These are phyloP conservation scores for Trematocara nigrifrons DNA, from an alignment of 2,113 vertebrate genomes.

Conservation along the genomic window DNA sequence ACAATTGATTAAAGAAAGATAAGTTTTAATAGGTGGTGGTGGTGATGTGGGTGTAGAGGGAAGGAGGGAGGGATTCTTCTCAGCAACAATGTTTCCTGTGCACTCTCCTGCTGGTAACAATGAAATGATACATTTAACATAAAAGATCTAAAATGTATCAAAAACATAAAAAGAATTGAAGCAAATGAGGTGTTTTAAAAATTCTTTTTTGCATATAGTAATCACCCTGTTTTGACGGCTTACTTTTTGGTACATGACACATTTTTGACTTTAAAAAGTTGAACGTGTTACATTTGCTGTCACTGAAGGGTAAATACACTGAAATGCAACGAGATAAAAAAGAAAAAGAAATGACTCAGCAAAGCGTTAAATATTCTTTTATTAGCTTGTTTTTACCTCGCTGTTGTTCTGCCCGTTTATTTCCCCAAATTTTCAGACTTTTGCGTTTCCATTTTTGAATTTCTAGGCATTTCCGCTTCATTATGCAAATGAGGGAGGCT, in stretches of 20 bases:
- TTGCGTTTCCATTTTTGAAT: background rate
- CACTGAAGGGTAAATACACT: background rate
- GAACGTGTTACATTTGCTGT: background rate
- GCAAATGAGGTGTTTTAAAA: background rate
- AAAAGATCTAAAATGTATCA: conserved; percentile 26
- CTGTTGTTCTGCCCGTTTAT: background rate
- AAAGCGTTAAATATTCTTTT: background rate
- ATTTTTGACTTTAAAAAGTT: background rate
- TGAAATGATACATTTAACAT: conserved; percentile 50
- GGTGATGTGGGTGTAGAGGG: conserved; percentile 45
- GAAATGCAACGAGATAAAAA: background rate
- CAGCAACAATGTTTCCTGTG: conserved; percentile 18
- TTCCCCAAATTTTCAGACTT: background rate
- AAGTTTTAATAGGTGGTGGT: conserved; percentile 67
- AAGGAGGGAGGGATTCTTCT: conserved; percentile 2
- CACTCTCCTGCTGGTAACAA: conserved; percentile 31
- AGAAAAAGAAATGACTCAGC: background rate
- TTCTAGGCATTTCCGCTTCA: background rate
- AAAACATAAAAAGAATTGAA: conserved; percentile 9
- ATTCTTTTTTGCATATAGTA: background rate
- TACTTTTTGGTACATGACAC: background rate
- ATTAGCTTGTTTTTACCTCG: background rate
- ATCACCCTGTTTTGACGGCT: rapidly evolving
- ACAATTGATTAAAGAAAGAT: conserved; percentile 75
- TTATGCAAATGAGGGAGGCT: background rate